phyloP scores from a whole-genome alignment of 2,888 invertebrate genomes.

The Apamea crenata region DNA sequence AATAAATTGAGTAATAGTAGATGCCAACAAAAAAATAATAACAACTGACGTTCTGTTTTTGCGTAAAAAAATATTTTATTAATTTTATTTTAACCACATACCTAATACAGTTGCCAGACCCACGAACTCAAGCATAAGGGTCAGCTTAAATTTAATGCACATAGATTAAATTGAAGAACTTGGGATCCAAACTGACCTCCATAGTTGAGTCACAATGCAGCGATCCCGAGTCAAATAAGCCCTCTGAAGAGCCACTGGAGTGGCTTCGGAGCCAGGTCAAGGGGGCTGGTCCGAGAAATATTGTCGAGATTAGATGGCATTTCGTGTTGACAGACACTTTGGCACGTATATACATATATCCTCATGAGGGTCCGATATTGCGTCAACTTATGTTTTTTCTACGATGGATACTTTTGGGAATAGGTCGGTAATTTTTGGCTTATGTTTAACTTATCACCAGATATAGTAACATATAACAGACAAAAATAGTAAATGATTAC shows the following conservation, averaged over 20 bases:
- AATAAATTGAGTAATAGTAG: not conserved
- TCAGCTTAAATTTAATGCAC: slow-evolving; percentile 47
- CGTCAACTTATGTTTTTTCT: slow-evolving; percentile 46
- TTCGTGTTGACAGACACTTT: slow-evolving; percentile 68
- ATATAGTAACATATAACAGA: too few species aligned
- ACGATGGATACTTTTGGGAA: slow-evolving; percentile 27
- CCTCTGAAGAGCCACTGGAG: slow-evolving; percentile 67
- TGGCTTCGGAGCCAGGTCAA: slow-evolving; percentile 71
- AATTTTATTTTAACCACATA: not conserved
- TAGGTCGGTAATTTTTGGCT: slow-evolving; percentile 2
- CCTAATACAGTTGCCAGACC: not conserved
- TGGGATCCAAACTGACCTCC: slow-evolving; percentile 24
- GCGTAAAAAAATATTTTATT: not conserved
- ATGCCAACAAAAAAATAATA: not conserved
- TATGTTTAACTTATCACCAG: too few species aligned
- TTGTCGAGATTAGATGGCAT: slow-evolving; percentile 63
- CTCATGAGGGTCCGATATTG: slow-evolving; percentile 38
- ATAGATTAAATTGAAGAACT: slow-evolving; percentile 56
- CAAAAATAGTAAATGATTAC: too few species aligned
- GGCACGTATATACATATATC: slow-evolving; percentile 55
- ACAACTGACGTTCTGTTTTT: not conserved
- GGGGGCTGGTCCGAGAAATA: slow-evolving; percentile 65
- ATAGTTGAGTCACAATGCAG: slow-evolving; percentile 70
- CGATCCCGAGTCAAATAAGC: slow-evolving; percentile 74
- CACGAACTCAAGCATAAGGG: slow-evolving; percentile 3